Percentiles rank a stretch among this genome's conserved stretches.
These are phyloP conservation scores for Apamea anceps DNA, from an alignment of 2,888 invertebrate species.

Conservation along the genomic window DNA sequence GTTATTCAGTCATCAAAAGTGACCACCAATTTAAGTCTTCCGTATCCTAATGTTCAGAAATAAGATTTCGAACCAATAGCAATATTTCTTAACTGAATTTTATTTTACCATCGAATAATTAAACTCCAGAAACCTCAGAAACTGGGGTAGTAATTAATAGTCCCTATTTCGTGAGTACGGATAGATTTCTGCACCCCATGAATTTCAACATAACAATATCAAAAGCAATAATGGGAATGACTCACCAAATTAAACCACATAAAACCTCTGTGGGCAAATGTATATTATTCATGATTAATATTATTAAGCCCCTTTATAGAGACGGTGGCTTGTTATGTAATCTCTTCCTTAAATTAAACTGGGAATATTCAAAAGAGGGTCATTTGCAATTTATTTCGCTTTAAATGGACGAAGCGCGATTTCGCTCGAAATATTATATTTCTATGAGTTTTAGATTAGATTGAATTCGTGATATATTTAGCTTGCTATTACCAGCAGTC, in stretches of 20 bases:
- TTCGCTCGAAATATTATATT: not conserved
- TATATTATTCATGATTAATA: constrained; percentile 57
- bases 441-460: not conserved
- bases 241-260: constrained; percentile 38
- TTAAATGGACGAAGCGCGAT: constrained; percentile 11
- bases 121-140: too few species aligned
- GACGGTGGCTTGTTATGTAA: constrained; percentile 54
- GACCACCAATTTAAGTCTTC: too few species aligned
- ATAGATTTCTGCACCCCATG: too few species aligned
- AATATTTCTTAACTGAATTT: too few species aligned
- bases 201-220: not conserved
- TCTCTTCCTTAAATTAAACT: constrained; percentile 57
- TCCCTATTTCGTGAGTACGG: not conserved
- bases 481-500: not conserved
- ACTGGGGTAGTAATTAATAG: not conserved
- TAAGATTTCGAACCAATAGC: too few species aligned
- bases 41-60: too few species aligned
- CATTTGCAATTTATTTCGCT: constrained; percentile 38
- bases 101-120: too few species aligned
- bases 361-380: constrained; percentile 49
- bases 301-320: constrained; percentile 61
- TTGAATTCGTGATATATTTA: not conserved
- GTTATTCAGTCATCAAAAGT: too few species aligned
- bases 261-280: constrained; percentile 24
- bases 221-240: constrained; percentile 24